Evolutionary conservation across 1,140 invertebrate species (phyloP), one percentile per base, ranked within the genome.

Genomic region (Polypedilum vanderplanki): DNA sequence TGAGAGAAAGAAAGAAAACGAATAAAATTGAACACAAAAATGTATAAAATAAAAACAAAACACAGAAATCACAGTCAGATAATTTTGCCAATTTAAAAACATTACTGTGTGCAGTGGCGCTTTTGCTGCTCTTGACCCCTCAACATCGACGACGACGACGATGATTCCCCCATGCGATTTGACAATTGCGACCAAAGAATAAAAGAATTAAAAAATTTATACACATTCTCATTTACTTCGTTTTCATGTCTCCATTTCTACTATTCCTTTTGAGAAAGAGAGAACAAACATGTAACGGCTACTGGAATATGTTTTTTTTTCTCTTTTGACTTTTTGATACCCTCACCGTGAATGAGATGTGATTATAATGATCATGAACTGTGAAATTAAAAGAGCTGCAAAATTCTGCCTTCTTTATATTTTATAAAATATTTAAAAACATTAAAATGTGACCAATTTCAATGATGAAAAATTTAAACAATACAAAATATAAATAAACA

Each of bases 191-290:
- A 57, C 12, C 12, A n/a, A 57, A 57, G n/a, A 57, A 15, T n/a
- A 46, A 9, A 46, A 15, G 12, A 57, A 57, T n/a, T n/a, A 15
- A 57, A 70, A 7, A 20, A 70, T 15, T 7, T 17, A 17, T 18
- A 70, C 7, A 70, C 65, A 70, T 18, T 70, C 17, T 70, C 65
- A 22, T 70, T 70, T 70, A 70, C 17, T 70, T 70, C 15, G 65
- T 70, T 70, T 70, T 70, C 65, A 70, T 70, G 65, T 70, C 65
- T 70, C 65, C 65, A 70, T 70, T 70, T 70, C 65, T 70, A 18
- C 46, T 57, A 12, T n/a, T 57, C 24, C 46, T 57, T 12, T n/a
- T 57, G n/a, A 12, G 12, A n/a, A n/a, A n/a, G n/a, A n/a, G n/a
- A n/a, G n/a, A n/a, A n/a, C n/a, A n/a, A n/a, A 12, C 46, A n/a